Evolutionary conservation across 2,888 invertebrate genomes (phyloP).

Genomic region (Melanophora roralis): DNA sequence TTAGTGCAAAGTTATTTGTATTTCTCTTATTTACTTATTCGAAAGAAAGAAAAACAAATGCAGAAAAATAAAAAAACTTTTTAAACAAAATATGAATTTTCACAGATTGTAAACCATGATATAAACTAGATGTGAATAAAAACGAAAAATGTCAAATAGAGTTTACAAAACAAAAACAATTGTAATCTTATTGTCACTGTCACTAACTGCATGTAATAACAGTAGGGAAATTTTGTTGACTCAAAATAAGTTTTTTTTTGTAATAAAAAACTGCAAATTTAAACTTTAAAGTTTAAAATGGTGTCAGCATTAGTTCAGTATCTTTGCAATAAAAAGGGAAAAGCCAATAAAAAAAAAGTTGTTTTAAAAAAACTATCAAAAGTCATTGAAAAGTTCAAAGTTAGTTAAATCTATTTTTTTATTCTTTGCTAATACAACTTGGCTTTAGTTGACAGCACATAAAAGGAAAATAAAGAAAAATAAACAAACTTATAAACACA

Average conservation of each 20-base stretch:
- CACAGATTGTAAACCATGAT: conserved; percentile 14
- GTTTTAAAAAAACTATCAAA: conserved; percentile 19
- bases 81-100: conserved; percentile 31
- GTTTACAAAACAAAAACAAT: conserved; percentile 55
- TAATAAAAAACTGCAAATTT: background rate
- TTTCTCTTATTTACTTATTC: background rate
- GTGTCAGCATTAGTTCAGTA: background rate
- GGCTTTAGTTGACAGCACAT: background rate
- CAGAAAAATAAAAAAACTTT: background rate
- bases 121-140: conserved; percentile 5
- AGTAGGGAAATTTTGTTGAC: conserved; percentile 30
- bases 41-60: background rate
- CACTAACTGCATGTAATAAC: conserved; percentile 30
- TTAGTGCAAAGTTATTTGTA: conserved; percentile 2
- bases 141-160: conserved; percentile 47
- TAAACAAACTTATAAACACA: background rate
- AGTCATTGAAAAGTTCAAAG: conserved; percentile 32
- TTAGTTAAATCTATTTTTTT: conserved; percentile 31
- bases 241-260: conserved; percentile 12
- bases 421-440: conserved; percentile 14
- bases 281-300: background rate
- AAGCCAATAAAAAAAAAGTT: conserved; percentile 9
- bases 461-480: background rate
- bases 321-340: background rate
- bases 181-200: conserved; percentile 56